Conservation (phyloP, 2,888 invertebrate genomes). For the Leptopilina myrica region DNA sequence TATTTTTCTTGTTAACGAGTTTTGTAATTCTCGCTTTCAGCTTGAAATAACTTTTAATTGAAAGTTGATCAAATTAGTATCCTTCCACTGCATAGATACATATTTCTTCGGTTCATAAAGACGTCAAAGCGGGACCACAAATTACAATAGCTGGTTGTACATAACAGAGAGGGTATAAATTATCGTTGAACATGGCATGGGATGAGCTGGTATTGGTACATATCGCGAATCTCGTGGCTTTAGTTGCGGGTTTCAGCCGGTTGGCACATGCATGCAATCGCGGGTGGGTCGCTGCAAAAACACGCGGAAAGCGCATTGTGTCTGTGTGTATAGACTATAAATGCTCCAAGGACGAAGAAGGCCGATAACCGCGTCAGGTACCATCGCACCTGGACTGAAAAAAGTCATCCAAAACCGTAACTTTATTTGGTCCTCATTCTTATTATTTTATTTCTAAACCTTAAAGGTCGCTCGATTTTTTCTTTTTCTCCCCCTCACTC, state of each 20-base stretch:
- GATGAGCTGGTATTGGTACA: slow-evolving; percentile 54
- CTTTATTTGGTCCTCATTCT: too few relatives aligned
- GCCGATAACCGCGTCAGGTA: slow-evolving; percentile 50
- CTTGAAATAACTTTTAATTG: slow-evolving; percentile 16
- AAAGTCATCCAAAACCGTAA: slow-evolving; percentile 44
- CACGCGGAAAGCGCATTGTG: slow-evolving; percentile 43
- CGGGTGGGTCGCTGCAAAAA: slow-evolving; percentile 56
- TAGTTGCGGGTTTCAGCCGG: slow-evolving; percentile 39
- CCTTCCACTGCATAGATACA: slow-evolving; percentile 50
- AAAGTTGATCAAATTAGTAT: slow-evolving; percentile 26
- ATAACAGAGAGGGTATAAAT: slow-evolving; percentile 60
- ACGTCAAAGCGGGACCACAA: slow-evolving; percentile 63
- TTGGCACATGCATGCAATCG: slow-evolving; percentile 42
- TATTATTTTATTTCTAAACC: too few relatives aligned
- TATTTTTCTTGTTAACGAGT: slow-evolving; percentile 7
- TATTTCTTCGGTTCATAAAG: slow-evolving; percentile 62
- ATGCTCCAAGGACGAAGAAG: slow-evolving; percentile 54
- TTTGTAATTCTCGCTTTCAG: slow-evolving; percentile 2
- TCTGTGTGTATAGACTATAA: too few relatives aligned
- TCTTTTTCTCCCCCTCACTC: too few relatives aligned
- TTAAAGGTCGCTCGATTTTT: too few relatives aligned
- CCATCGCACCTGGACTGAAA: slow-evolving; percentile 56
- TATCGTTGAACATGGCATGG: slow-evolving; percentile 53
- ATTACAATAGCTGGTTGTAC: slow-evolving; percentile 57
- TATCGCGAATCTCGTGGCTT: slow-evolving; percentile 47